Conservation (phyloP, 1,140 invertebrate species). For the Caenorhabditis inopinata region DNA sequence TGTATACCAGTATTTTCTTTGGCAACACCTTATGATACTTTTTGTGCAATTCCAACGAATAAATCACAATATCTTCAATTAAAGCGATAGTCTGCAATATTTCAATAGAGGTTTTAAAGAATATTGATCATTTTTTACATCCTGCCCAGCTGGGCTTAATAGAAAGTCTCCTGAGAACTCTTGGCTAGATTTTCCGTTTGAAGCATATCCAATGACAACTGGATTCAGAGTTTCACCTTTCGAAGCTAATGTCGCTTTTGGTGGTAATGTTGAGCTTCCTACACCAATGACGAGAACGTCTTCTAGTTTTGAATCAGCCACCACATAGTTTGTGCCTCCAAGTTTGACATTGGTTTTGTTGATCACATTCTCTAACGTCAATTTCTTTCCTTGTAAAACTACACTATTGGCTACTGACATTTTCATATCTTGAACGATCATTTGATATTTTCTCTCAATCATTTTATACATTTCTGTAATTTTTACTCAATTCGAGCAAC, state of each 20-base stretch:
- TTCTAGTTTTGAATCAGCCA: background rate
- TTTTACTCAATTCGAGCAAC: background rate
- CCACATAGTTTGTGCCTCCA: slow-evolving; percentile 47
- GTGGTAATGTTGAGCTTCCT: slow-evolving; percentile 43
- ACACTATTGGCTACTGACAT: slow-evolving; percentile 7
- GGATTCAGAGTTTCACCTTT: background rate
- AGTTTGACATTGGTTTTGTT: slow-evolving; percentile 41
- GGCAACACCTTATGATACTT: background rate
- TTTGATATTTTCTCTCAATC: background rate
- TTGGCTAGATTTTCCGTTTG: slow-evolving; percentile 26
- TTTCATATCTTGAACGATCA: slow-evolving; percentile 45
- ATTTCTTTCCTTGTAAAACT: slow-evolving; percentile 1
- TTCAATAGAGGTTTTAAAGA: background rate
- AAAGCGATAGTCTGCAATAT: background rate
- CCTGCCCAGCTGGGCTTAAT: slow-evolving; percentile 14
- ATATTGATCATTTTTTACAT: background rate
- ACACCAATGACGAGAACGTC: slow-evolving; percentile 43
- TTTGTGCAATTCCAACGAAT: background rate
- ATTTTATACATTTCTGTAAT: slow-evolving; percentile 39
- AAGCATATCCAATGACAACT: slow-evolving; percentile 42
- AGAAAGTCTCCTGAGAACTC: slow-evolving; percentile 48
- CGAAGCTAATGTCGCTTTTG: background rate
- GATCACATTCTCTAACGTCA: slow-evolving; percentile 38
- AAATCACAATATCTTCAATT: background rate
- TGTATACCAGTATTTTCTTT: slow-evolving; percentile 40